A percentile compares a stretch with the other conserved stretches of the same genome.
Evolutionary conservation across 2,113 vertebrate genomes (phyloP).

Genomic region (Otis tarda): DNA sequence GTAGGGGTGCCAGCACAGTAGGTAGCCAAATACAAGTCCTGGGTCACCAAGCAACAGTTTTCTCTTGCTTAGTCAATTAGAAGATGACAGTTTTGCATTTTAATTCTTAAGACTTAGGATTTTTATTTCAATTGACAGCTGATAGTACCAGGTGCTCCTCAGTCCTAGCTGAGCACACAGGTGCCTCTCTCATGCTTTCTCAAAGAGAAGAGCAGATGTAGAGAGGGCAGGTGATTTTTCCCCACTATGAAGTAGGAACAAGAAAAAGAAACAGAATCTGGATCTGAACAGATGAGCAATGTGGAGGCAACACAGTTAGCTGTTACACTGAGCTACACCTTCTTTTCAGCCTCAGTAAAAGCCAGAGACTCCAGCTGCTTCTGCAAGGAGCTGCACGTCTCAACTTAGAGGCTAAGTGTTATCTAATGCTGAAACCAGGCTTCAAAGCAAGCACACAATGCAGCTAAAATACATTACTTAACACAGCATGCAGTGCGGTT

Average conservation of each 20-base stretch:
- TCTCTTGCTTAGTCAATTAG: background rate
- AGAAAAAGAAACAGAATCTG: background rate
- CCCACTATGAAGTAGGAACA: background rate
- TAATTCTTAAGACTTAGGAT: background rate
- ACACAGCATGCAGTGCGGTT: background rate
- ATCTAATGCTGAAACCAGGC: background rate
- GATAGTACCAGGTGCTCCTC: background rate
- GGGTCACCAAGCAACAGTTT: background rate
- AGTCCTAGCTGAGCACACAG: background rate
- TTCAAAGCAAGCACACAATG: background rate
- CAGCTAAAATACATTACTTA: constrained; percentile 21
- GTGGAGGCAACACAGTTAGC: background rate
- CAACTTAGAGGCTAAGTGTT: background rate
- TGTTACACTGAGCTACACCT: background rate
- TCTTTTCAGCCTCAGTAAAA: background rate
- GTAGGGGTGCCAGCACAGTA: background rate
- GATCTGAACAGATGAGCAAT: background rate
- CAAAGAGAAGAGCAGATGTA: background rate
- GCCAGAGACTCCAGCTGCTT: background rate
- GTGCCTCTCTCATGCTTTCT: background rate
- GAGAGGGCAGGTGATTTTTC: background rate
- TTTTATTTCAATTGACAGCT: background rate
- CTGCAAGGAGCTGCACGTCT: background rate
- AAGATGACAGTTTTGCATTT: background rate
- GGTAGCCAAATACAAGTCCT: background rate